phyloP scores from a whole-genome alignment of 2,797 vertebrate genomes.

The Tokudaia muenninki region DNA sequence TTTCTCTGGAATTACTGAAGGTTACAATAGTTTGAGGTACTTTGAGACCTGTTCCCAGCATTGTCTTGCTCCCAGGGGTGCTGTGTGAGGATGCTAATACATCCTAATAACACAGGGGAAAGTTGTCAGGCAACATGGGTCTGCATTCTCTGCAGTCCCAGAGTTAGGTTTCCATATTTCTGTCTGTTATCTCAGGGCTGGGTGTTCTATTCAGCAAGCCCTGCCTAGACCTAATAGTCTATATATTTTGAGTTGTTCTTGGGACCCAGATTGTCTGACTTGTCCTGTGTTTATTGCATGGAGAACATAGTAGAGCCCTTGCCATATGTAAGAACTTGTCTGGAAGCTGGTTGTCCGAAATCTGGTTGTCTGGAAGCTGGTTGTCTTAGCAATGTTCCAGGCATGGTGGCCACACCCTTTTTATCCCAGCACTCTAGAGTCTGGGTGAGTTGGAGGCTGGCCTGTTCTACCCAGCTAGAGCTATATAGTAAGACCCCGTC shows the following conservation, averaged over 20 bases:
- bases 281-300: neutral
- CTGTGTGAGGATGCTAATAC: conserved; percentile 26
- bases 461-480: neutral
- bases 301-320: neutral
- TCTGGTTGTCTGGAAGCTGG: neutral
- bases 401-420: neutral
- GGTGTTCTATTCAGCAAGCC: neutral
- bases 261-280: neutral
- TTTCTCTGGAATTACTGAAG: conserved; percentile 62
- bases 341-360: neutral
- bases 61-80: conserved; percentile 11
- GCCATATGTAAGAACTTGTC: neutral
- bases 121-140: neutral
- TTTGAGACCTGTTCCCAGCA: conserved; percentile 58
- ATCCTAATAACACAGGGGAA: neutral
- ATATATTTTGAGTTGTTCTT: neutral
- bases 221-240: neutral
- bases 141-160: neutral
- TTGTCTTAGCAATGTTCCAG: neutral
- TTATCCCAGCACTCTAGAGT: neutral
- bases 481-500: neutral
- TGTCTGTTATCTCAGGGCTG: neutral
- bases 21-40: conserved; percentile 31
- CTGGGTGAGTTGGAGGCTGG: neutral
- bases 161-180: neutral